Percentiles rank a stretch among this genome's conserved stretches.
phyloP scores from a whole-genome alignment of 2,888 invertebrate species.

The Pyrrhosoma nymphula region DNA sequence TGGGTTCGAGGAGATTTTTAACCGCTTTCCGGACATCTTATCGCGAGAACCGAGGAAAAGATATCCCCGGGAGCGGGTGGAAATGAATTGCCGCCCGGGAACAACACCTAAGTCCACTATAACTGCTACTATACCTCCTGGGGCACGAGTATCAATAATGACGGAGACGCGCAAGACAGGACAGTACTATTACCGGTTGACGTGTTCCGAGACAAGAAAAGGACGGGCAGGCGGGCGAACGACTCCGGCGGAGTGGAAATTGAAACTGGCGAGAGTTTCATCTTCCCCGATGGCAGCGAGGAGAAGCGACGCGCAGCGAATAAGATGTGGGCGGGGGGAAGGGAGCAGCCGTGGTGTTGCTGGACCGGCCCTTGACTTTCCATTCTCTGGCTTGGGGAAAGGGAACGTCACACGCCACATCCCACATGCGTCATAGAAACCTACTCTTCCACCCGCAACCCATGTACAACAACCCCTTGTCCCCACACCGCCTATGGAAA shows the following conservation, averaged over 20 bases:
- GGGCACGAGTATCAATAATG: slow-evolving; percentile 18
- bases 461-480: background rate
- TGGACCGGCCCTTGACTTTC: background rate
- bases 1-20: no score
- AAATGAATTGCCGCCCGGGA: background rate
- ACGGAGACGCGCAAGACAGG: background rate
- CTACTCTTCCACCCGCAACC: slow-evolving; percentile 6
- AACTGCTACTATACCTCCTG: no score
- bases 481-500: slow-evolving; percentile 20
- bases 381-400: background rate
- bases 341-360: background rate
- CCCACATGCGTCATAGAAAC: background rate
- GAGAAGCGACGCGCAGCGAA: background rate
- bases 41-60: no score
- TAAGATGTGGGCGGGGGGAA: background rate
- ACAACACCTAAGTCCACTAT: no score
- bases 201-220: background rate
- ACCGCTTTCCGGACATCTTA: no score
- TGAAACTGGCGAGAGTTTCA: background rate
- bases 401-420: background rate
- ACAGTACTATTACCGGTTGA: background rate
- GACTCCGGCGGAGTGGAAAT: background rate
- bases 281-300: background rate
- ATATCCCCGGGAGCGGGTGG: background rate
- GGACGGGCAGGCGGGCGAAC: background rate